phyloP scores from a whole-genome alignment of 2,888 invertebrate genomes.

The Caenorhabditis uteleia region DNA sequence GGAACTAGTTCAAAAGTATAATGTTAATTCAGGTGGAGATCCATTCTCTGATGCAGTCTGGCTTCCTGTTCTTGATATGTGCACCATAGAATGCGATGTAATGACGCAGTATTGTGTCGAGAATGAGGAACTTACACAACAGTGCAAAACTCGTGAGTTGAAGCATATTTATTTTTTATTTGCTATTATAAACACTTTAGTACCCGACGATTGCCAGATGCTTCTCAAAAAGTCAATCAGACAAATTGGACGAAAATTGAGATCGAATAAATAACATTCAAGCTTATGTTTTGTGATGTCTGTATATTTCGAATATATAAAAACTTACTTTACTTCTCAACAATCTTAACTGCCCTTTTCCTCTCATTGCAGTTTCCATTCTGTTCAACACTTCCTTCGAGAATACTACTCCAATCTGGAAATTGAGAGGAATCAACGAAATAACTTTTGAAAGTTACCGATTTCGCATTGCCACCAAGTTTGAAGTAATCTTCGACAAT shows the following conservation, averaged over 20 bases:
- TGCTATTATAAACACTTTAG: neutral
- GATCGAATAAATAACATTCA: conserved; percentile 3
- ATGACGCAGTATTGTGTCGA: conserved; percentile 63
- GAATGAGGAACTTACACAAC: conserved; percentile 62
- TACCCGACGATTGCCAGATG: conserved; percentile 45
- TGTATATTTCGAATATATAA: conserved; percentile 7
- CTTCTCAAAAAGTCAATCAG: conserved; percentile 25
- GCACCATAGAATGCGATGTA: conserved; percentile 57
- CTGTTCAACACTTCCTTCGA: conserved; percentile 39
- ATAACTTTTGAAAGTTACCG: neutral
- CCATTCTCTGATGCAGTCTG: conserved; percentile 66
- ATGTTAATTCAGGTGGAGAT: conserved; percentile 52
- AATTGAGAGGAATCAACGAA: no score
- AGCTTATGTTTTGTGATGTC: neutral
- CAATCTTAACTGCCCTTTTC: conserved; percentile 38
- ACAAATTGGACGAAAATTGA: conserved; percentile 19
- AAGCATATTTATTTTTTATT: neutral
- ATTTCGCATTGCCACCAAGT: conserved; percentile 15
- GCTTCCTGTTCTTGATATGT: conserved; percentile 66
- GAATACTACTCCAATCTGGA: conserved; percentile 36
- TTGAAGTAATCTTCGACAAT: conserved; percentile 22
- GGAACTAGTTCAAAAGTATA: neutral
- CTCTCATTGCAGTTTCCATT: conserved; percentile 30
- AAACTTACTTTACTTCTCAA: conserved; percentile 23
- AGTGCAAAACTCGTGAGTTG: conserved; percentile 59